Evolutionary conservation across 2,797 vertebrate species (phyloP), one percentile per base, ranked within the genome.

Genomic region (Mallotus villosus): DNA sequence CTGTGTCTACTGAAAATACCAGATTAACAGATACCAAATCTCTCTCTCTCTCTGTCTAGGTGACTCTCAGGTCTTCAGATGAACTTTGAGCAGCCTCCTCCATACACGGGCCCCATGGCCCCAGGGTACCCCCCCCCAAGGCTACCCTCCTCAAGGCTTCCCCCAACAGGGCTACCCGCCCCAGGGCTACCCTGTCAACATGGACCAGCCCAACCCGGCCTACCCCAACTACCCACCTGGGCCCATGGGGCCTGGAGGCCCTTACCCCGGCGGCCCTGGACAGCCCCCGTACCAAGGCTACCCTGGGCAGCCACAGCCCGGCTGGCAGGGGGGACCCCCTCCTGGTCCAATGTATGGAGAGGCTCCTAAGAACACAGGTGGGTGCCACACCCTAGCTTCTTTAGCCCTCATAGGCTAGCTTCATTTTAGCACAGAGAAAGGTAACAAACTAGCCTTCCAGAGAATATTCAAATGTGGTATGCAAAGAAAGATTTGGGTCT

Each of bases 281-380:
- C 92, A 90, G 66, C 92, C 92, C 0, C 92, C 90, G 12, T 94
- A 93, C 75, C 94, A 93, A 63, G 94, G 90, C 2, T 96, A 97
- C 49, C 91, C 94, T 27, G 89, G 84, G 67, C 90, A 93, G 70
- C 88, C 80, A 32, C 95, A 95, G 73, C 96, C 92, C 0, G 95
- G 94, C 58, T 97, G 95, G 95, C 95, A 96, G 78, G 95, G 95
- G 0, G 94, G 91, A 1, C 94, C 94, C 0, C 93, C 94, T 63
- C 94, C 94, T 12, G 96, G 93, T 69, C 92, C 93, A 0, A 89
- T 95, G 85, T 96, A 96, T 12, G 87, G 88, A 11, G 95, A 97
- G 63, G 91, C 94, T 79, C 97, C 96, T 49, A 98, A 98, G 92
- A 98, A 97, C 88, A 98, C 96, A 96, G 97, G 97, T 97, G 91